Percentiles rank a stretch among this genome's conserved stretches.
These are phyloP conservation scores for Chrysodeixis includens DNA, from an alignment of 2,888 invertebrate genomes.

Conservation along the genomic window DNA sequence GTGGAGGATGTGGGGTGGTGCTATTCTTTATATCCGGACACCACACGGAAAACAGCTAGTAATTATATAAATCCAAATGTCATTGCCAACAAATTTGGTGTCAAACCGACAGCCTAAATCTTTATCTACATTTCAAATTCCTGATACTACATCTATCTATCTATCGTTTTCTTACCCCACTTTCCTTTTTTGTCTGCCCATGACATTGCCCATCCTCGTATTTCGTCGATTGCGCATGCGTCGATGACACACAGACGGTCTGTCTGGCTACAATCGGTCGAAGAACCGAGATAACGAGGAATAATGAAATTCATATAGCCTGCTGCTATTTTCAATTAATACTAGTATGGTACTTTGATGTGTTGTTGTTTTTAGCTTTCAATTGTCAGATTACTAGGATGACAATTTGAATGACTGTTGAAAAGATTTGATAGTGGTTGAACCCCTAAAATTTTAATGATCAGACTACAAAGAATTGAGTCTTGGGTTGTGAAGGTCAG, in stretches of 20 bases:
- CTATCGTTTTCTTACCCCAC: not conserved
- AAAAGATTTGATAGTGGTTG: not conserved
- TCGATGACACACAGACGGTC: constrained; percentile 2
- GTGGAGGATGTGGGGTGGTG: too few species aligned
- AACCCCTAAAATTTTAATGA: not conserved
- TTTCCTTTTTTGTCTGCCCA: not conserved
- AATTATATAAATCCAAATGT: too few species aligned
- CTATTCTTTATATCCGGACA: too few species aligned
- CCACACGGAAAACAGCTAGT: too few species aligned
- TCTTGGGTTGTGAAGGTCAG: too few species aligned
- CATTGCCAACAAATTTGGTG: too few species aligned
- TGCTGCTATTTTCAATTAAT: not conserved
- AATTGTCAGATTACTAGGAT: not conserved
- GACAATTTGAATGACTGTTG: not conserved
- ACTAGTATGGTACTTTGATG: not conserved
- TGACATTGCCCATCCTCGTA: not conserved
- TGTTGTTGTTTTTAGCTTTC: not conserved
- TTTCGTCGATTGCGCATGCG: constrained; percentile 1
- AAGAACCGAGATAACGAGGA: not conserved
- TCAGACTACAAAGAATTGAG: too few species aligned
- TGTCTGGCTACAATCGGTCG: not conserved
- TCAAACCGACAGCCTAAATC: too few species aligned
- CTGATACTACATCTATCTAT: too few species aligned
- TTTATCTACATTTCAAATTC: too few species aligned
- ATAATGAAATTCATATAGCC: constrained; percentile 3